These are phyloP conservation scores for Caenorhabditis brenneri DNA, from an alignment of 1,140 invertebrate species.

Conservation along the genomic window DNA sequence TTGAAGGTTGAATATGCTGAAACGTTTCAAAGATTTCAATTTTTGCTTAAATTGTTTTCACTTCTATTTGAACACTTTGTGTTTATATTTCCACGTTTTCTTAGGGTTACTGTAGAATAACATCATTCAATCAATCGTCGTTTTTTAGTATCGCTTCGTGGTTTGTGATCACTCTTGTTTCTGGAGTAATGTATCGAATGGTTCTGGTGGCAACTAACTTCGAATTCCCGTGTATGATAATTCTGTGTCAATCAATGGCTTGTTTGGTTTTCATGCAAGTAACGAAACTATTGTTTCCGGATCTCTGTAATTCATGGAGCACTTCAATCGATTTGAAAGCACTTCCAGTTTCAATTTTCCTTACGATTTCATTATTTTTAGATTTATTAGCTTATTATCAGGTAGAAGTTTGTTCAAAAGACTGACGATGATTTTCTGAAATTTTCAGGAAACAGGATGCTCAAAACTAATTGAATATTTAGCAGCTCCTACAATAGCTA, in stretches of 20 bases:
- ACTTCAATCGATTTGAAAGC: background rate
- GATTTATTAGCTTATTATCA: background rate
- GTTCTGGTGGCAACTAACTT: background rate
- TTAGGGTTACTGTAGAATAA: no score
- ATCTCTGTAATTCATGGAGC: background rate
- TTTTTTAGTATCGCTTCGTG: background rate
- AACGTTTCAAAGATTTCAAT: no score
- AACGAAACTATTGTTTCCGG: background rate
- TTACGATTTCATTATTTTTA: background rate
- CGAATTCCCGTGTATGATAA: slow-evolving; percentile 15
- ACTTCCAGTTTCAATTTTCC: background rate
- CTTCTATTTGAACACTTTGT: no score
- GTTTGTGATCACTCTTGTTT: background rate
- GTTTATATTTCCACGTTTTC: no score
- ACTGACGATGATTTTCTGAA: no score
- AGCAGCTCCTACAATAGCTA: background rate
- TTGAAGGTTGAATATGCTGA: no score
- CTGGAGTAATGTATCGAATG: slow-evolving; percentile 25
- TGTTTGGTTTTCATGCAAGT: background rate
- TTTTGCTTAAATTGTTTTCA: background rate
- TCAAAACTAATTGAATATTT: slow-evolving; percentile 3
- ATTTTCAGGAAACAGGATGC: slow-evolving; percentile 9
- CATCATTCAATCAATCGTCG: no score
- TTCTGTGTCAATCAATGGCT: background rate
- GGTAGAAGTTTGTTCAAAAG: background rate